A percentile compares a stretch with the other conserved stretches of the same genome.
Conservation (phyloP, 1,140 invertebrate species). For the Pteromalus puparum region DNA sequence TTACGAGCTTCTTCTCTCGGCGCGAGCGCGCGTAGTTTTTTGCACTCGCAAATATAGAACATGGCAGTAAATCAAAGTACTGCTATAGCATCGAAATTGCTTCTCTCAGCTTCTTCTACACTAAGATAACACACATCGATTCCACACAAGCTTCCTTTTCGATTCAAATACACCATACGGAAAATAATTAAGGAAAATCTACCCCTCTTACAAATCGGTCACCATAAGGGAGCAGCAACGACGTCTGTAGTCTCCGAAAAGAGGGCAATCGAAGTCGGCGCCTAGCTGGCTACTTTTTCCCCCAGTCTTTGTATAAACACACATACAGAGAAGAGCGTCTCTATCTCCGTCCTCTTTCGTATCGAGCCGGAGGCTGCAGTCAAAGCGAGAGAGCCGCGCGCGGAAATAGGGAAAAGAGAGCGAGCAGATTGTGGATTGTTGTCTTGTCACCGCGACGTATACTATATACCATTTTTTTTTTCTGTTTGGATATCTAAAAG, state of each 20-base stretch:
- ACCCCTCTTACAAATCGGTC: too few species aligned
- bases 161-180: not conserved
- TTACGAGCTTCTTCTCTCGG: not conserved
- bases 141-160: not conserved
- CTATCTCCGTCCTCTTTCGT: conserved; percentile 11
- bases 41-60: not conserved
- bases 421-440: conserved; percentile 17
- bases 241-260: not conserved
- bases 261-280: not conserved
- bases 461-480: not conserved
- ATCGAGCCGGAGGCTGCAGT: not conserved
- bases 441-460: not conserved
- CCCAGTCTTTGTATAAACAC: not conserved
- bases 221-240: not conserved
- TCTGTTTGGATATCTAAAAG: too few species aligned
- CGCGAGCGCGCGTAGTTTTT: not conserved
- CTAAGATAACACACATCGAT: not conserved
- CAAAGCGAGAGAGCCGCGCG: not conserved
- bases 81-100: not conserved
- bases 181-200: not conserved
- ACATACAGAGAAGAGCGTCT: not conserved
- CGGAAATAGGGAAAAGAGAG: not conserved
- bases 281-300: not conserved
- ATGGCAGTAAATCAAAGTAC: not conserved
- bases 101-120: not conserved